phyloP scores from a whole-genome alignment of 2,113 vertebrate genomes.

The Procavia capensis region DNA sequence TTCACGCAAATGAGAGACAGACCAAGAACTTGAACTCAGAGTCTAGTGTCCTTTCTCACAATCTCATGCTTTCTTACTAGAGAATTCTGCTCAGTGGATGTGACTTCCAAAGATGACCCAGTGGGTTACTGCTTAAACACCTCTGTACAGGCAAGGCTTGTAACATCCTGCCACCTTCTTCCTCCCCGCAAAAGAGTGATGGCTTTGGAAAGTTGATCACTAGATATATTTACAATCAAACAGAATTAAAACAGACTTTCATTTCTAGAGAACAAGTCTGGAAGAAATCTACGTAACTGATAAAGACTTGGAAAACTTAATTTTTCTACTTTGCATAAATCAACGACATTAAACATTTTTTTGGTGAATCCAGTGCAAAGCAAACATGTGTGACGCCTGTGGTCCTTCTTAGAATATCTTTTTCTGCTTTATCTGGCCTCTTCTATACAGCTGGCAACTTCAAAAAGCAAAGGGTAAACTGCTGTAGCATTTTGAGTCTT shows the following conservation, averaged over 20 bases:
- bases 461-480: background rate
- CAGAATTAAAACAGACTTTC: background rate
- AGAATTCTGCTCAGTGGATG: background rate
- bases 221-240: background rate
- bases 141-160: background rate
- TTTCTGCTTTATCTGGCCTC: background rate
- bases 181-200: background rate
- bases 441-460: background rate
- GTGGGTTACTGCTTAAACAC: background rate
- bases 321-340: background rate
- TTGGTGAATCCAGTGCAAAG: background rate
- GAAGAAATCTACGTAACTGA: background rate
- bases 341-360: background rate
- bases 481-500: background rate
- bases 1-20: background rate
- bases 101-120: background rate
- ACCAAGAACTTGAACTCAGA: background rate
- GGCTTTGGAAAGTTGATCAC: background rate
- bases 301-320: background rate
- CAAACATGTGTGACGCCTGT: background rate
- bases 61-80: background rate
- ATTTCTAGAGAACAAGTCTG: background rate
- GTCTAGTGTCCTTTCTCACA: background rate
- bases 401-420: background rate
- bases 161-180: accelerated